Percentiles rank a stretch among this genome's conserved stretches.
phyloP scores from a whole-genome alignment of 2,888 invertebrate species.

The Drosophila bunnanda region DNA sequence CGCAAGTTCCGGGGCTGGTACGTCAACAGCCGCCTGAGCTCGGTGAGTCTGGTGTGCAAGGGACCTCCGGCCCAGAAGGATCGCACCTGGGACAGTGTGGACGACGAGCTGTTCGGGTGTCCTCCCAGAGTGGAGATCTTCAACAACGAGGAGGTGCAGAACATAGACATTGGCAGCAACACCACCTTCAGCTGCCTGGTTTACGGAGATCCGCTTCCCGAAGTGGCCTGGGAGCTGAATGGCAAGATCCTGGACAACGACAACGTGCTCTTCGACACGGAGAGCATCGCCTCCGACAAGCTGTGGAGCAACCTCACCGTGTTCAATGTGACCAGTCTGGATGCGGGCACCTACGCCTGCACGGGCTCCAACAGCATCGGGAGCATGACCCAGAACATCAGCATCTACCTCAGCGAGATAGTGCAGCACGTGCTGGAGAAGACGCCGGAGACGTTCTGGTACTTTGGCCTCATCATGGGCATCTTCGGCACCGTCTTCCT shows the following conservation, averaged over 20 bases:
- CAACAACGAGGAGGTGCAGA: slow-evolving; percentile 86
- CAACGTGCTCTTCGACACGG: slow-evolving; percentile 86
- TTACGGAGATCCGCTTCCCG: slow-evolving; percentile 93
- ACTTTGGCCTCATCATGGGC: slow-evolving; percentile 90
- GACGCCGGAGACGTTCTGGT: slow-evolving; percentile 92
- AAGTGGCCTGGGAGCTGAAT: slow-evolving; percentile 93
- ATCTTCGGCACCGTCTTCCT: slow-evolving; percentile 88
- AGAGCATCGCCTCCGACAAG: slow-evolving; percentile 83
- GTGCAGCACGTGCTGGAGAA: slow-evolving; percentile 85
- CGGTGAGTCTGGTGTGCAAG: slow-evolving; percentile 90
- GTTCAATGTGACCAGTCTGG: slow-evolving; percentile 91
- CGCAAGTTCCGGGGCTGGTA: slow-evolving; percentile 94
- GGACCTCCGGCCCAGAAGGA: slow-evolving; percentile 89
- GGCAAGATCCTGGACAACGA: slow-evolving; percentile 87
- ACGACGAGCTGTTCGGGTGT: slow-evolving; percentile 92
- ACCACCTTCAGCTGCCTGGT: slow-evolving; percentile 93
- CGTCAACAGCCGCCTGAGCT: slow-evolving; percentile 90
- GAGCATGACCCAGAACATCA: slow-evolving; percentile 85
- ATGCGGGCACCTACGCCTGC: slow-evolving; percentile 94
- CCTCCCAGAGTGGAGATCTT: slow-evolving; percentile 90
- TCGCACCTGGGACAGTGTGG: slow-evolving; percentile 91
- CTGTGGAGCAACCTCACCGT: slow-evolving; percentile 93
- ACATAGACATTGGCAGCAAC: slow-evolving; percentile 92
- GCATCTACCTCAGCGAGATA: slow-evolving; percentile 88
- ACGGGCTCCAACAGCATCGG: slow-evolving; percentile 84